These are phyloP conservation scores for Eristalis tenax DNA, from an alignment of 2,888 invertebrate genomes.

Conservation along the genomic window DNA sequence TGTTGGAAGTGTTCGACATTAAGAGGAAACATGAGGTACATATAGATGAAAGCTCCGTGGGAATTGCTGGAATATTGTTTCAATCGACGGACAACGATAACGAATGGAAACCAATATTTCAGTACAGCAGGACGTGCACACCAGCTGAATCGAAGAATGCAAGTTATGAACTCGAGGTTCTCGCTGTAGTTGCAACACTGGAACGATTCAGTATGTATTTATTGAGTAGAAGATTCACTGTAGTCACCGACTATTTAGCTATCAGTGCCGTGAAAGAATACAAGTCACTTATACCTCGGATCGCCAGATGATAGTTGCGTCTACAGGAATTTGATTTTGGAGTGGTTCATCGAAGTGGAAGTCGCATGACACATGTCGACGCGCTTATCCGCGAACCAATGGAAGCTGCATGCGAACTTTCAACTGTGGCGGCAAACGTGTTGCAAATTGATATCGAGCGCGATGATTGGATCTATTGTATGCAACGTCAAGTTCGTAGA, in stretches of 20 bases:
- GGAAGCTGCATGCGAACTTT: neutral
- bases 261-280: neutral
- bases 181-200: neutral
- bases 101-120: neutral
- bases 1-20: neutral
- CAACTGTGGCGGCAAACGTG: neutral
- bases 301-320: constrained; percentile 21
- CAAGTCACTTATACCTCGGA: neutral
- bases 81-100: neutral
- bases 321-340: constrained; percentile 13
- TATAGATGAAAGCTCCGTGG: neutral
- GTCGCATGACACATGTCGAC: constrained; percentile 13
- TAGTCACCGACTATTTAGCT: neutral
- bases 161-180: neutral
- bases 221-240: neutral
- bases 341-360: neutral
- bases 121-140: neutral
- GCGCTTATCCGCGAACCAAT: neutral
- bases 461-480: no score
- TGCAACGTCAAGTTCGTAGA: neutral
- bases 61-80: neutral
- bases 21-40: neutral
- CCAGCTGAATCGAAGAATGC: neutral
- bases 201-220: neutral
- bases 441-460: neutral